Base-by-base conservation (phyloP, 2,888 invertebrate species). In the Helicoverpa assulta region DNA sequence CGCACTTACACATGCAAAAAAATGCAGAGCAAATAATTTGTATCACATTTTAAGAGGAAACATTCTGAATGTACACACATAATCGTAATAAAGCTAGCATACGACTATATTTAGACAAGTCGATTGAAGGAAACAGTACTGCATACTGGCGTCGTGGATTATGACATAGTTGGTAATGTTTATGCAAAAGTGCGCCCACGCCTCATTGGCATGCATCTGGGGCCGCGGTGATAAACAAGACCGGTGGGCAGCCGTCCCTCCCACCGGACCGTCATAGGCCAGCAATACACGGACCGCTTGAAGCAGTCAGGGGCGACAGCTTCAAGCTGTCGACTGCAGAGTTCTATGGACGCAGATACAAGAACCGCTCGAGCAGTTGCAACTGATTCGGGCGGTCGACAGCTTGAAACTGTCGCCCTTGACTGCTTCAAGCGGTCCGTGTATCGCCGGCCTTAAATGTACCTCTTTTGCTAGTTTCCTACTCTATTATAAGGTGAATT, bases 151-250 rank as follows among this genome's bases (percentile, higher is more conserved):
- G 79, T 82, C 71, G 78, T 59, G 68, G 72, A 78, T 83, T 83
- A 83, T 83, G 83, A 83, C 83, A 83, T 81, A 78, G 84, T 81
- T 83, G 80, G 89, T 89, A 89, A 91, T 91, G 90, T 91, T 90
- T 89, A 91, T 91, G 93, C 92, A 90, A 88, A 91, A 85, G 75
- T 78, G 77, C 89, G 88, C 94, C 94, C 89, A 94, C 94, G 90
- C 90, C 67, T 89, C 88, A 92, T 93, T 91, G 90, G 87, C 88
- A 92, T 93, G 93, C 90, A 92, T 88, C 89, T 90, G 85, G 89
- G 90, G 86, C 89, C 82, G 75, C 79, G 61, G 76, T 82, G 89
- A 90, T 92, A 91, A 92, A 92, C 90, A 88, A 89, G 87, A 86
- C 85, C 85, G 82, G 85, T 78, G 84, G 80, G 75, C 78, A 81